These are phyloP conservation scores for Tortrix viridana DNA, from an alignment of 2,888 invertebrate species.

Conservation along the genomic window DNA sequence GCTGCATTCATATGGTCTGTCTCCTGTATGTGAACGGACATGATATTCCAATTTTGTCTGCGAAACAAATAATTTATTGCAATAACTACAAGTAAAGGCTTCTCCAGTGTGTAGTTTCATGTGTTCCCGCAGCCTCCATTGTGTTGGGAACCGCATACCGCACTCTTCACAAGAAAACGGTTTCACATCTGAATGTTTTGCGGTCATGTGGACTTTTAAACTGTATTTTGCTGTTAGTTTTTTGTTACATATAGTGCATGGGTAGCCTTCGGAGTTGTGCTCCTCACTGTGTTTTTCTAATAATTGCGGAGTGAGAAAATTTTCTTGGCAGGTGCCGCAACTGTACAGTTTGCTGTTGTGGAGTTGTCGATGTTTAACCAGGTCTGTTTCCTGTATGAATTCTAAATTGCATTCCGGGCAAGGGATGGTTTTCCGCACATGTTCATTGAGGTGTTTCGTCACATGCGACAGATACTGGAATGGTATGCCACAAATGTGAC, in stretches of 20 bases:
- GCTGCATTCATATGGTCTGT: background rate
- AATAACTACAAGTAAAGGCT: conserved; percentile 11
- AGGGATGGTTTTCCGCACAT: conserved; percentile 18
- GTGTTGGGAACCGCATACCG: conserved; percentile 18
- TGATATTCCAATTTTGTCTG: conserved; percentile 24
- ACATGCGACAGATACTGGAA: conserved; percentile 26
- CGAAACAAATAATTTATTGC: conserved; percentile 14
- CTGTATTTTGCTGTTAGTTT: conserved; percentile 27
- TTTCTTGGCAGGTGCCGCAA: conserved; percentile 11
- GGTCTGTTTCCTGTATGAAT: conserved; percentile 13
- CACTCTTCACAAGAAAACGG: conserved; percentile 28
- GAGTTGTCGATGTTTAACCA: conserved; percentile 12
- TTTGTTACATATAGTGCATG: conserved; percentile 2
- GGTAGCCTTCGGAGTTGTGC: conserved; percentile 5
- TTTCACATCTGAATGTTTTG: conserved; percentile 12
- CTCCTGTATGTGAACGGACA: conserved; percentile 2
- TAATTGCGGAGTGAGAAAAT: conserved; percentile 4
- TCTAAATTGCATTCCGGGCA: conserved; percentile 18
- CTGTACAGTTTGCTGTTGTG: background rate
- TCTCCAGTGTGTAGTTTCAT: conserved; percentile 31
- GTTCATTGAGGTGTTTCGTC: conserved; percentile 23
- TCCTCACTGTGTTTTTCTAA: conserved; percentile 3
- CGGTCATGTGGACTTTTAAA: conserved; percentile 25
- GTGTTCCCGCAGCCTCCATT: conserved; percentile 26
- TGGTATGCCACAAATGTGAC: conserved; percentile 23